Evolutionary conservation across 2,797 vertebrate genomes (phyloP), one percentile per base, ranked within the genome.

Genomic region (Euthynnus affinis): DNA sequence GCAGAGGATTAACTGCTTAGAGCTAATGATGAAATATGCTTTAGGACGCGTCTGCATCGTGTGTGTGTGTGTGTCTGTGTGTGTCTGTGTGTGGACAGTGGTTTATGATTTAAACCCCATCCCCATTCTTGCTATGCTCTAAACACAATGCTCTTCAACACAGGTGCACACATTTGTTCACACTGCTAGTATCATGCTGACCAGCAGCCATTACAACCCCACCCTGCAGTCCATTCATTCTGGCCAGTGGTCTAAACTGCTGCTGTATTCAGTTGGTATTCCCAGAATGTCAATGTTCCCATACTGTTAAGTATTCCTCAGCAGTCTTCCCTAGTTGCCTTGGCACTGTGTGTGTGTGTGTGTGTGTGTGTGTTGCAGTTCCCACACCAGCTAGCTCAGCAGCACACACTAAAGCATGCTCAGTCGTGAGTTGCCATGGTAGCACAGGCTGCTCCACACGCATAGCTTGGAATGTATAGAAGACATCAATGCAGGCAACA

Each of bases 11-110:
- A 95, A 94, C 92, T 96, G 93, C 92, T 96, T 92, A 92, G 88
- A 92, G 89, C 90, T 95, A 95, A 96, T 95, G 94, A 95, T 96
- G 95, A 96, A 95, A 95, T 95, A 95, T 95, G 93, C 92, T 92
- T 84, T 80, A 87, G 92, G 89, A 92, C 57, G 32, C 64, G 59
- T 63, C 76, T 63, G 78, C 89, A 67, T 88, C 42, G 27, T 66
- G 78, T 70, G 57, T 49, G 23, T 72, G 64, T 72, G 32, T 73
- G 67, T 74, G 66, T 10, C 29, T 62, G 73, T 68, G 32, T 62
- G 60, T 55, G 14, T 46, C 18, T 48, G 37, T 53, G 64, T 59
- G 49, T 71, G 79, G 67, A 84, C 72, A 57, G 53, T 55, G 67
- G 53, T 83, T 85, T 89, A 60, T 86, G 77, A 76, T 81, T 80